Conservation (phyloP, 2,797 vertebrate genomes). For the Adelosebastes latens region DNA sequence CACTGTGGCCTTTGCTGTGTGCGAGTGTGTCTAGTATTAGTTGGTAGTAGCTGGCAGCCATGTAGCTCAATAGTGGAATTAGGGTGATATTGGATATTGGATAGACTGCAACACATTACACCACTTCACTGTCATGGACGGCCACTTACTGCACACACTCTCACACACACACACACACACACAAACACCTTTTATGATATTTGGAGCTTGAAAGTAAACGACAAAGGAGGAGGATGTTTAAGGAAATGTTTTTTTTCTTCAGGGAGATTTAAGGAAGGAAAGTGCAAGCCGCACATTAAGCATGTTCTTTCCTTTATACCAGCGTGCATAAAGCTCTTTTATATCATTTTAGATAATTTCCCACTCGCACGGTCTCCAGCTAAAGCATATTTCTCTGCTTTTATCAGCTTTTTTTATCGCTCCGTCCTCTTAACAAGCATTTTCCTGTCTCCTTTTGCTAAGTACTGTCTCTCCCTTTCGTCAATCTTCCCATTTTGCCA, state of each 20-base stretch:
- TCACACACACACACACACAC: constrained; percentile 8
- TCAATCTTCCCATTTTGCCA: constrained; percentile 58
- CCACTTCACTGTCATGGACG: constrained; percentile 60
- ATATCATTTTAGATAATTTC: constrained; percentile 73
- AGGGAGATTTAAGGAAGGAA: constrained; percentile 30
- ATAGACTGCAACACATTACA: constrained; percentile 56
- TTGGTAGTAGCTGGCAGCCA: constrained; percentile 31
- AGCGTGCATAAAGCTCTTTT: constrained; percentile 57
- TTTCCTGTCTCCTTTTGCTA: constrained; percentile 59
- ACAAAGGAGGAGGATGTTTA: constrained; percentile 45
- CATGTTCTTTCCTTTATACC: constrained; percentile 47
- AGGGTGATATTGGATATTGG: constrained; percentile 59
- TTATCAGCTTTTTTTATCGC: constrained; percentile 71
- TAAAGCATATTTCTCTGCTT: constrained; percentile 62
- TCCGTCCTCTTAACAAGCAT: constrained; percentile 68
- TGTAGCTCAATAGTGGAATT: constrained; percentile 54
- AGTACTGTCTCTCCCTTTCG: constrained; percentile 43
- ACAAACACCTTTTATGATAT: constrained; percentile 50
- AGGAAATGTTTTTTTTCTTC: constrained; percentile 24
- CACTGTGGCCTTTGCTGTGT: not conserved
- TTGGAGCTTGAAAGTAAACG: constrained; percentile 49
- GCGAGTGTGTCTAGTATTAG: constrained; percentile 16
- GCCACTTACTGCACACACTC: constrained; percentile 52
- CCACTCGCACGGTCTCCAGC: constrained; percentile 46
- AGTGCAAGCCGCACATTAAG: constrained; percentile 50